Conservation (phyloP, 2,888 invertebrate species). For the Clivina fossor region DNA sequence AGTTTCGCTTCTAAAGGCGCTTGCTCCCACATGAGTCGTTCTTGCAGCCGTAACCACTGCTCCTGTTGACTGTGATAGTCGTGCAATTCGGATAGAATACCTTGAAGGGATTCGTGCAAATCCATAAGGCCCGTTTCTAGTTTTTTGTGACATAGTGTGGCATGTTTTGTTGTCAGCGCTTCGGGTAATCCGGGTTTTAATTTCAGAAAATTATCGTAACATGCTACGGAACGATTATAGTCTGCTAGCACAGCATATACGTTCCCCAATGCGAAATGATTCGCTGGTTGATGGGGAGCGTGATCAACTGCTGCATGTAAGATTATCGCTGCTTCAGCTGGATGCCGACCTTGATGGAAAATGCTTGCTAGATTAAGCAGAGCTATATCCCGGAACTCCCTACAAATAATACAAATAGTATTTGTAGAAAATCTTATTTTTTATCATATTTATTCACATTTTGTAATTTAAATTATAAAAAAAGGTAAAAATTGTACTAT, state of each 20-base stretch:
- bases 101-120: conserved; percentile 66
- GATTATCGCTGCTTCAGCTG: conserved; percentile 72
- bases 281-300: conserved; percentile 61
- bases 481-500: too few relatives aligned
- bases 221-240: conserved; percentile 69
- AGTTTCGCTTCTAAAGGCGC: conserved; percentile 53
- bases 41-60: conserved; percentile 61
- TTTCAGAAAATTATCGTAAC: conserved; percentile 67
- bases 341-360: conserved; percentile 66
- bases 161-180: conserved; percentile 63
- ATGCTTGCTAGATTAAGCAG: conserved; percentile 73
- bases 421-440: not conserved
- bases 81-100: conserved; percentile 62
- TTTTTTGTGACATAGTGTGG: conserved; percentile 68
- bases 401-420: conserved; percentile 51
- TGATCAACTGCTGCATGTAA: conserved; percentile 74
- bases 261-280: conserved; percentile 71
- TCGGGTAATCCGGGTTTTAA: conserved; percentile 64
- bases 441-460: too few relatives aligned
- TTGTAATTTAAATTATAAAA: too few relatives aligned
- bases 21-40: conserved; percentile 59
- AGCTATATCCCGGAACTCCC: conserved; percentile 71
- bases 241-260: conserved; percentile 71
- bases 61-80: conserved; percentile 65
- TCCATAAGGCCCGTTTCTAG: conserved; percentile 63